phyloP scores from a whole-genome alignment of 2,113 vertebrate species.

The Oreochromis niloticus region DNA sequence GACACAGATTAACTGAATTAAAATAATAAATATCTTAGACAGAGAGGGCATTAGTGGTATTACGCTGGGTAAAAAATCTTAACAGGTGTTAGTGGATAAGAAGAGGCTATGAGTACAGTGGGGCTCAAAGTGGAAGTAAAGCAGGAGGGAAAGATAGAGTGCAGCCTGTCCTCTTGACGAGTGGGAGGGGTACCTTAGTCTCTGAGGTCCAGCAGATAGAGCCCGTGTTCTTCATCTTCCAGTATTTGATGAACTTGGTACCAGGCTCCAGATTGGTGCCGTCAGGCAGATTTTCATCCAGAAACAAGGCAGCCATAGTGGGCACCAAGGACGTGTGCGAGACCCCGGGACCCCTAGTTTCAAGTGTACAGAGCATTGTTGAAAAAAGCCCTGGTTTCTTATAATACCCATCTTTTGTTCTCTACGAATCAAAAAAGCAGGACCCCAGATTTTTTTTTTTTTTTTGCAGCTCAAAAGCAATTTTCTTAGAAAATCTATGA shows the following conservation, averaged over 20 bases:
- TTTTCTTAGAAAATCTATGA: constrained; percentile 73
- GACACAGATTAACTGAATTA: constrained; percentile 41
- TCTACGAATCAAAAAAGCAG: constrained; percentile 71
- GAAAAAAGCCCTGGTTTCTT: constrained; percentile 72
- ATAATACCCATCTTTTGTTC: constrained; percentile 64
- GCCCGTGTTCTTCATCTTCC: constrained; percentile 96
- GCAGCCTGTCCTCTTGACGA: constrained; percentile 50
- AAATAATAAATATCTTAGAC: constrained; percentile 31
- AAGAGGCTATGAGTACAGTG: constrained; percentile 30
- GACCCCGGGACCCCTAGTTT: constrained; percentile 82
- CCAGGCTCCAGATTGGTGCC: constrained; percentile 89
- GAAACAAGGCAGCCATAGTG: constrained; percentile 89
- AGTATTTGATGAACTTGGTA: constrained; percentile 96
- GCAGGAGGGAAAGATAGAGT: constrained; percentile 35
- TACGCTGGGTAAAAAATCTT: constrained; percentile 14
- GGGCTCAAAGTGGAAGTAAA: constrained; percentile 41
- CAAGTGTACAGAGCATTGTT: constrained; percentile 78
- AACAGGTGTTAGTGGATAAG: constrained; percentile 47
- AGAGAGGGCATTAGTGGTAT: constrained; percentile 1
- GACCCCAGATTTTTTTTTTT: constrained; percentile 58
- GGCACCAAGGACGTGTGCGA: constrained; percentile 85
- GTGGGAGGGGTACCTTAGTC: constrained; percentile 81
- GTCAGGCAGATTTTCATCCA: constrained; percentile 98
- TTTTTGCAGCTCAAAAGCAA: constrained; percentile 64
- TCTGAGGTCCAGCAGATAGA: constrained; percentile 89